phyloP scores from a whole-genome alignment of 2,113 vertebrate species.

The Gorsachius goisagi region DNA sequence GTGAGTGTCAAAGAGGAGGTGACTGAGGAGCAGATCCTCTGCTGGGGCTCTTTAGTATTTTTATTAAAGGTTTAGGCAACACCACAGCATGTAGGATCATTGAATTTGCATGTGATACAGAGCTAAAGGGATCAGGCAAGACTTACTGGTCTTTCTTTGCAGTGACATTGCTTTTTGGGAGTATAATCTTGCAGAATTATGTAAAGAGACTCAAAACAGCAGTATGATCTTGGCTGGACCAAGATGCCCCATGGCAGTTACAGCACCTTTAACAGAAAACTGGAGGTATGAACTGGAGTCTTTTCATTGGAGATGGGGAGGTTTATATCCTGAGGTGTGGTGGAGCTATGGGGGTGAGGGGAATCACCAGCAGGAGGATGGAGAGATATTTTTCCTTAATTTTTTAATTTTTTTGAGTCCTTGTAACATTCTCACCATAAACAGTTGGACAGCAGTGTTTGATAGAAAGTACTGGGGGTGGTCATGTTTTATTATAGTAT shows the following conservation, averaged over 20 bases:
- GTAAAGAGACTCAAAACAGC: not conserved
- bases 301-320: not conserved
- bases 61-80: not conserved
- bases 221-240: not conserved
- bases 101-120: constrained; percentile 8
- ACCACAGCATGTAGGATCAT: not conserved
- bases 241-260: not conserved
- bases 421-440: not conserved
- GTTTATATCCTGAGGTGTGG: not conserved
- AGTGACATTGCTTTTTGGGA: not conserved
- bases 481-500: not conserved
- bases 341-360: not conserved
- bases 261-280: not conserved
- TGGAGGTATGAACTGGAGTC: not conserved
- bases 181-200: not conserved
- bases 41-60: not conserved
- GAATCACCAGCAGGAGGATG: not conserved
- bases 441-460: not conserved
- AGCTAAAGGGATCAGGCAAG: not conserved
- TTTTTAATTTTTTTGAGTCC: not conserved
- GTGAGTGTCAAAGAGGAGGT: not conserved
- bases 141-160: not conserved
- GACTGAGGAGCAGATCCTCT: not conserved
- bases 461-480: not conserved
- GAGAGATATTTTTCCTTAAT: not conserved